Base-by-base conservation (phyloP, 2,113 vertebrate genomes). In the Camarhynchus parvulus region DNA sequence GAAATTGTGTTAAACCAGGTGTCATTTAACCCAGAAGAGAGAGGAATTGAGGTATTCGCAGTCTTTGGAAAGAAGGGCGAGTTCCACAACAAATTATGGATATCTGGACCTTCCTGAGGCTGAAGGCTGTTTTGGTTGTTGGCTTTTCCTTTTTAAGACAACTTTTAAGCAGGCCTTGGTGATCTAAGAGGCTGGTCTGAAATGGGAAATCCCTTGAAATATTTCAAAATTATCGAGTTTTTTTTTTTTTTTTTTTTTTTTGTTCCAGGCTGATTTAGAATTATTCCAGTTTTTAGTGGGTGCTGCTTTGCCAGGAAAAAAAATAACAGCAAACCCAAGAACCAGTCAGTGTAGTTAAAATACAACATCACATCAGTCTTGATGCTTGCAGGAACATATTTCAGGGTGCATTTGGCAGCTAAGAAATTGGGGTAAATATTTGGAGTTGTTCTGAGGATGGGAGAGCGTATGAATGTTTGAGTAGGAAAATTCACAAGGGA, bases 171-270 rank as follows among this genome's bases (percentile, higher is more conserved):
- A 8, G 31, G 9, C 1, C 46, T 52, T 52, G 24, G n/a, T 77
- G 47, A 52, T 50, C 19, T 28, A 77, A 86, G 67, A 77, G 8
- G 4, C 3, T 63, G 8, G 2, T 37, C 62, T 77, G 64, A 69
- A 47, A 90, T 28, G 21, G 21, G 24, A 88, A 82, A 22, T 76
- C 6, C 31, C 31, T 63, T 59, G 55, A 76, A 86, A 41, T 52
- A n/a, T 63, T 87, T 85, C 15, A 15, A 19, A 83, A 72, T 5
- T n/a, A 13, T 5, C 42, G 1, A 1, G 2, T 13, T 10, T 42
- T 5, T 0, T 9, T 10, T 5, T 0, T 9, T 5, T 8, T 27
- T 27, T 0, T 10, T 7, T 16, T 50, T 17, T 6, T 35, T 35
- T 35, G 35, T 35, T 6, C 2, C 2, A 9, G 18, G 5, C 2